These are phyloP conservation scores for Pelochelys cantorii DNA, from an alignment of 2,797 vertebrate genomes.

Conservation along the genomic window DNA sequence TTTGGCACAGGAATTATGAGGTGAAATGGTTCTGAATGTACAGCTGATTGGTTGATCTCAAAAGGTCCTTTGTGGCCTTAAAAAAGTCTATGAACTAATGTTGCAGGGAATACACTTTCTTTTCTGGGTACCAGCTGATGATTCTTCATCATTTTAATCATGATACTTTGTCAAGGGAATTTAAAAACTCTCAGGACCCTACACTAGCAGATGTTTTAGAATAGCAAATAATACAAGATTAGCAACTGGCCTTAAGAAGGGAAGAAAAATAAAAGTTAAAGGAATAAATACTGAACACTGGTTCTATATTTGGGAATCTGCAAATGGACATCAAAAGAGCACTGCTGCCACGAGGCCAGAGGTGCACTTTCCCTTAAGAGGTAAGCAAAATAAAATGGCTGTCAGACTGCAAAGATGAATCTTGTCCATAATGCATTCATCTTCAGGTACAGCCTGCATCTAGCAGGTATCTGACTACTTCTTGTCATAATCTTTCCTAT, in stretches of 20 bases:
- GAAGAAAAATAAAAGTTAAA: constrained; percentile 10
- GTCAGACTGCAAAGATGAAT: constrained; percentile 1
- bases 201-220: constrained; percentile 51
- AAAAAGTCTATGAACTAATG: not conserved
- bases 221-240: constrained; percentile 45
- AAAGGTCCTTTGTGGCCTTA: not conserved
- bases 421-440: not conserved
- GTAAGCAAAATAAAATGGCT: not conserved
- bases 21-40: not conserved
- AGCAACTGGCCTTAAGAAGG: constrained; percentile 10
- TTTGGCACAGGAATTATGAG: not conserved
- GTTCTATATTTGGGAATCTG: constrained; percentile 47
- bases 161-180: not conserved
- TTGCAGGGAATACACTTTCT: constrained; percentile 16
- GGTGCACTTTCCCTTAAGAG: not conserved
- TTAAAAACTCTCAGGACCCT: not conserved
- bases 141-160: not conserved
- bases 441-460: constrained; percentile 18
- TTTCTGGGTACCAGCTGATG: not conserved
- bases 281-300: constrained; percentile 14
- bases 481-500: not conserved
- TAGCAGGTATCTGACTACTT: not conserved
- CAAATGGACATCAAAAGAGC: not conserved
- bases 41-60: not conserved
- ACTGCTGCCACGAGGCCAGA: not conserved